Evolutionary conservation across 2,113 vertebrate genomes (phyloP), one percentile per base, ranked within the genome.

Genomic region (Propithecus coquereli): DNA sequence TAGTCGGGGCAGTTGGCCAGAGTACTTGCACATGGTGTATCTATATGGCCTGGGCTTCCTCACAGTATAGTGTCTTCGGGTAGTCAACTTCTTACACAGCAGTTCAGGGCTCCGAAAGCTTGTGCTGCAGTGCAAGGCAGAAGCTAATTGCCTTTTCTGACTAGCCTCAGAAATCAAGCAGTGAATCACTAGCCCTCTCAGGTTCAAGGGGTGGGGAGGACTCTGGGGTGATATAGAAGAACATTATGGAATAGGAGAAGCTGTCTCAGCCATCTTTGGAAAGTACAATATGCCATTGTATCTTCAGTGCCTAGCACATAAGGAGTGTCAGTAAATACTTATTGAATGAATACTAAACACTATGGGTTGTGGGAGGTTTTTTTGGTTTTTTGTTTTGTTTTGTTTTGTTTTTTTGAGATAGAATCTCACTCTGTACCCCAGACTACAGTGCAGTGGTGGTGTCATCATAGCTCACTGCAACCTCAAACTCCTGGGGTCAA

Each of bases 251-350:
- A 25, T 76, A 50, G 83, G 52, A 61, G 65, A 47, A 85, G 20
- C 63, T 90, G 16, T 82, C n/a, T 61, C 37, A 81, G 27, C 66
- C 70, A 23, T 86, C 54, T 97, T 94, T 50, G 34, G 73, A 95
- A 94, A 80, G 65, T 80, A 54, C 13, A 22, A 6, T 57, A 34
- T 87, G 59, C 6, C 43, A 13, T 50, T 74, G 40, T 87, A 10
- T 81, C 40, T 95, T 82, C 16, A 45, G 23, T 52, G 40, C 18
- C 66, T 68, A 27, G 37, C 25, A 66, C 47, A 23, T 86, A 91
- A 59, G 81, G 66, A 40, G 13, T 43, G 43, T 30, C 63, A 84
- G 14, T 79, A 87, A 66, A 61, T 94, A 80, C 66, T 87, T 84
- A 34, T 50, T 80, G 83, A 90, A 27, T 70, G 40, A 68, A 57